These are phyloP conservation scores for Neopipo cinnamomea DNA, from an alignment of 2,113 vertebrate genomes.

Conservation along the genomic window DNA sequence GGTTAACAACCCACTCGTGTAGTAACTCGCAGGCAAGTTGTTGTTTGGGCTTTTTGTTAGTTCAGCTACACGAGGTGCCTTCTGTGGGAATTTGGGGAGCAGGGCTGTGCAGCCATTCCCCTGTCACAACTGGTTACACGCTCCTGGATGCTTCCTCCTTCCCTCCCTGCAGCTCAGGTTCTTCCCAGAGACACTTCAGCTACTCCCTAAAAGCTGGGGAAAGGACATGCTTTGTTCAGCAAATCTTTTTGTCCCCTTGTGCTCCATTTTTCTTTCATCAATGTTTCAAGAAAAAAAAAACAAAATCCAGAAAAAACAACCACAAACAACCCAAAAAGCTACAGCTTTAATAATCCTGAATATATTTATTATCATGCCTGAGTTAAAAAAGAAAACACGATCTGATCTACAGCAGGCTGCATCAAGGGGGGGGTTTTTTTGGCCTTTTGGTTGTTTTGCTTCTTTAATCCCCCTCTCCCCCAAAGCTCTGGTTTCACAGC, in stretches of 20 bases:
- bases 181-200: not conserved
- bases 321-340: not conserved
- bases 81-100: not conserved
- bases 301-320: not conserved
- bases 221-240: not conserved
- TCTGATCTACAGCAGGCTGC: not conserved
- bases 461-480: not conserved
- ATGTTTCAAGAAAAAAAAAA: not conserved
- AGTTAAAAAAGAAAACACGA: not conserved
- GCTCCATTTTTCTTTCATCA: not conserved
- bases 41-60: not conserved
- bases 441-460: not conserved
- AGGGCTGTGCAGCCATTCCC: not conserved
- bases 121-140: not conserved
- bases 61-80: not conserved
- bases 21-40: not conserved
- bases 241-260: not conserved
- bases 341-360: not conserved
- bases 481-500: not conserved
- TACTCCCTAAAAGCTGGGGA: not conserved
- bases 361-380: not conserved
- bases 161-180: not conserved
- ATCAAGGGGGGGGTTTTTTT: not conserved
- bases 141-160: not conserved
- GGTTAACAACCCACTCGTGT: not conserved